Conservation (phyloP, 2,797 vertebrate genomes). For the Lithobates pipiens region DNA sequence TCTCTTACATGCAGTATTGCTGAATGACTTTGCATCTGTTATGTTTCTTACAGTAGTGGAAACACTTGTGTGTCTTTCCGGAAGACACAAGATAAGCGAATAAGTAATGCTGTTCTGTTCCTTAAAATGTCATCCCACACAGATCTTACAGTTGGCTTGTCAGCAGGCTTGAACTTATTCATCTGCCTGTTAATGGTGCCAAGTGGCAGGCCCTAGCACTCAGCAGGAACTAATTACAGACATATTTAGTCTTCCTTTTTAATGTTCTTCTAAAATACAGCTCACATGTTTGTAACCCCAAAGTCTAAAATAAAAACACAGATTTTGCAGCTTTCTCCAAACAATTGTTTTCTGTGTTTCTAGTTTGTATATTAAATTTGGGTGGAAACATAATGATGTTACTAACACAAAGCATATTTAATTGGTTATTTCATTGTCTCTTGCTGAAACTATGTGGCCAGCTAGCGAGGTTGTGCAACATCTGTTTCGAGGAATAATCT, state of each 20-base stretch:
- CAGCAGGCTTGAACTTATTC: constrained; percentile 48
- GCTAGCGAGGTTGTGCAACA: constrained; percentile 6
- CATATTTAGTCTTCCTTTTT: constrained; percentile 52
- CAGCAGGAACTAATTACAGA: constrained; percentile 53
- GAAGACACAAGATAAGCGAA: constrained; percentile 21
- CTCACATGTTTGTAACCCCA: constrained; percentile 7
- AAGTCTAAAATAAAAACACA: constrained; percentile 22
- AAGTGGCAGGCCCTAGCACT: constrained; percentile 50
- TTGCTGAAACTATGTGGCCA: constrained; percentile 28
- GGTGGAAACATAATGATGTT: not conserved
- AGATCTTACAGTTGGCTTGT: constrained; percentile 47
- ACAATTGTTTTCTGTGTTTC: constrained; percentile 10
- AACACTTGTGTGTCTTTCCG: constrained; percentile 23
- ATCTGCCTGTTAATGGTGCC: constrained; percentile 39
- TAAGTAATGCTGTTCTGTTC: constrained; percentile 30
- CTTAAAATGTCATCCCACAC: constrained; percentile 53
- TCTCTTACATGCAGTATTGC: not conserved
- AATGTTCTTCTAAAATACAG: constrained; percentile 18
- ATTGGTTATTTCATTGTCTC: constrained; percentile 20
- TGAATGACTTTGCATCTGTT: not conserved
- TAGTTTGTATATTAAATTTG: constrained; percentile 20
- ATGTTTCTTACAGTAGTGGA: constrained; percentile 5
- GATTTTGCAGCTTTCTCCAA: not conserved
- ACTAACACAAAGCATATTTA: not conserved
- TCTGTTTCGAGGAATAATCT: constrained; percentile 44